Percentiles rank a stretch among this genome's conserved stretches.
These are phyloP conservation scores for Deroplatys truncata DNA, from an alignment of 2,888 invertebrate species.

Conservation along the genomic window DNA sequence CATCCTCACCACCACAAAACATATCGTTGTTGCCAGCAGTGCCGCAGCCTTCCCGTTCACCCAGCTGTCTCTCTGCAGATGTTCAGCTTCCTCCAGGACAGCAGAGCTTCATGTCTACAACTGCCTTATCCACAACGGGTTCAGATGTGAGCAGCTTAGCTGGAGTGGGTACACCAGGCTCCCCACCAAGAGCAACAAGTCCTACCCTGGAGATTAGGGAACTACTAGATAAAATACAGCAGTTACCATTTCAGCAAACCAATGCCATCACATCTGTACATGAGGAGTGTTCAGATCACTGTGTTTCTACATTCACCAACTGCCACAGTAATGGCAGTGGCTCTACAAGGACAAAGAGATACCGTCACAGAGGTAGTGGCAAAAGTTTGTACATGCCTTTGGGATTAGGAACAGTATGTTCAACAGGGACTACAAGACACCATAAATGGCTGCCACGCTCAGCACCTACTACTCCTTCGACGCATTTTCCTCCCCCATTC, in stretches of 20 bases:
- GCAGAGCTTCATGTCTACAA: slow-evolving; percentile 24
- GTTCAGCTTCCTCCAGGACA: slow-evolving; percentile 36
- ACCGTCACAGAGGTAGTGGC: slow-evolving; percentile 7
- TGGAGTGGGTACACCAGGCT: slow-evolving; percentile 63
- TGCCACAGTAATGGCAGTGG: background rate
- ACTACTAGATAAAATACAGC: slow-evolving; percentile 67
- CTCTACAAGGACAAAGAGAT: background rate
- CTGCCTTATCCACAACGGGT: slow-evolving; percentile 47
- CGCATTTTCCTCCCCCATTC: slow-evolving; percentile 60
- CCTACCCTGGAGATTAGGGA: slow-evolving; percentile 73
- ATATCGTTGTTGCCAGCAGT: slow-evolving; percentile 1
- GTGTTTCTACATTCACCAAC: background rate
- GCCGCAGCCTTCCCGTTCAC: slow-evolving; percentile 8
- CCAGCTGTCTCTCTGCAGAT: slow-evolving; percentile 2
- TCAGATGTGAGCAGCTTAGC: slow-evolving; percentile 68
- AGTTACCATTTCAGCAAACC: slow-evolving; percentile 46
- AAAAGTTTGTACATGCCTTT: background rate
- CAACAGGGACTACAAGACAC: background rate
- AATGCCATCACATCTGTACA: background rate
- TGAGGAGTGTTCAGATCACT: background rate
- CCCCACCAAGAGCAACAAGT: slow-evolving; percentile 78
- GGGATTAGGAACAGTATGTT: slow-evolving; percentile 4
- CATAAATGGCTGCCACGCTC: slow-evolving; percentile 62
- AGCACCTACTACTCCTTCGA: slow-evolving; percentile 75
- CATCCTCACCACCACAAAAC: background rate